Percentiles rank a stretch among this genome's conserved stretches.
Conservation (phyloP, 2,113 vertebrate genomes). For the Agapornis roseicollis region DNA sequence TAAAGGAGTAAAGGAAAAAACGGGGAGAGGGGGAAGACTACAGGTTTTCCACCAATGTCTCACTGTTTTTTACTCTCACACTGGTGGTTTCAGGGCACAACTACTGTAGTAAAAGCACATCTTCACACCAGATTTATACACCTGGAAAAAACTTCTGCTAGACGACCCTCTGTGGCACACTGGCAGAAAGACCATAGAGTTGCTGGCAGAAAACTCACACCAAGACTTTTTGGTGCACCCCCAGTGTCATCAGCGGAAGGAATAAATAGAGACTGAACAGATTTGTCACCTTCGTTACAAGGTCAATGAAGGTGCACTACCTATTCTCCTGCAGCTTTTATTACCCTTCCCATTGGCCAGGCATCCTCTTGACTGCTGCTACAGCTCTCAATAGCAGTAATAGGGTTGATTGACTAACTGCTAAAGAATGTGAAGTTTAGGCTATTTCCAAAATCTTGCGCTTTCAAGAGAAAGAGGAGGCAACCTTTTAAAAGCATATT, state of each 20-base stretch:
- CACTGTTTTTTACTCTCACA: background rate
- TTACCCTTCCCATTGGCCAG: background rate
- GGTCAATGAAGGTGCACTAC: background rate
- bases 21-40: accelerated
- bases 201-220: background rate
- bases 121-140: background rate
- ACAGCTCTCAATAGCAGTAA: background rate
- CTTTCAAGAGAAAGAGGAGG: background rate
- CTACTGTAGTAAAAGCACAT: background rate
- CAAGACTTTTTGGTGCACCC: background rate
- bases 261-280: background rate
- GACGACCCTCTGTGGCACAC: background rate
- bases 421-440: background rate
- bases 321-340: background rate
- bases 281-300: background rate
- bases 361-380: background rate
- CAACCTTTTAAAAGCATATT: background rate
- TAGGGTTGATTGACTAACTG: background rate
- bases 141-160: background rate
- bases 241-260: background rate
- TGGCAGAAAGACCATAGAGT: background rate
- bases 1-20: background rate
- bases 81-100: background rate
- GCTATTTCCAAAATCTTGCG: background rate
- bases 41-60: background rate